Percentiles rank a stretch among this genome's conserved stretches.
phyloP scores from a whole-genome alignment of 2,888 invertebrate genomes.

The Pegoplata infirma region DNA sequence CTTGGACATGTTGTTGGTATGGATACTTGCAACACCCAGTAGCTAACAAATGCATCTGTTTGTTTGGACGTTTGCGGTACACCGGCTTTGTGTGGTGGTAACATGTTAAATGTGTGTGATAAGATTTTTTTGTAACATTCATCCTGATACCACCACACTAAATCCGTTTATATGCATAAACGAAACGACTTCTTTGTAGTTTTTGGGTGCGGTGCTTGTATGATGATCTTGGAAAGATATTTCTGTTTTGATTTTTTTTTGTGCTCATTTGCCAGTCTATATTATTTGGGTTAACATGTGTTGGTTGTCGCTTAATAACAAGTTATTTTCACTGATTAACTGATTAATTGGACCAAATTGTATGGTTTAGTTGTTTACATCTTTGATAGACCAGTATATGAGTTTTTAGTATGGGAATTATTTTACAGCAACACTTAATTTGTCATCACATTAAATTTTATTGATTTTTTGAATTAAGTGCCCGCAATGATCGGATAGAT shows the following conservation, averaged over 20 bases:
- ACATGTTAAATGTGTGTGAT: slow-evolving; percentile 42
- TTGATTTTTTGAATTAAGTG: background rate
- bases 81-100: slow-evolving; percentile 59
- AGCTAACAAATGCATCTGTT: background rate
- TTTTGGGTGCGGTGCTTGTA: slow-evolving; percentile 5
- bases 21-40: slow-evolving; percentile 18
- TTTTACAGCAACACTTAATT: slow-evolving; percentile 57
- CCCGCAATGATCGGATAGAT: no score
- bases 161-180: background rate
- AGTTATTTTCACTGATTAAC: slow-evolving; percentile 63
- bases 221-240: slow-evolving; percentile 46
- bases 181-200: background rate
- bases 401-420: slow-evolving; percentile 45
- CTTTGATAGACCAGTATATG: slow-evolving; percentile 28
- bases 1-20: background rate
- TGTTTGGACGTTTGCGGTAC: slow-evolving; percentile 45
- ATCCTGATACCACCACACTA: slow-evolving; percentile 19
- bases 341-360: slow-evolving; percentile 63
- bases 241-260: slow-evolving; percentile 23
- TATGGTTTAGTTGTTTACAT: slow-evolving; percentile 57
- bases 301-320: slow-evolving; percentile 63
- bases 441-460: slow-evolving; percentile 60
- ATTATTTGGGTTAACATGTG: slow-evolving; percentile 63
- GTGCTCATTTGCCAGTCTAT: slow-evolving; percentile 58
- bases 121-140: slow-evolving; percentile 15